phyloP scores from a whole-genome alignment of 1,140 invertebrate genomes.

The Pseudomyrmex gracilis region DNA sequence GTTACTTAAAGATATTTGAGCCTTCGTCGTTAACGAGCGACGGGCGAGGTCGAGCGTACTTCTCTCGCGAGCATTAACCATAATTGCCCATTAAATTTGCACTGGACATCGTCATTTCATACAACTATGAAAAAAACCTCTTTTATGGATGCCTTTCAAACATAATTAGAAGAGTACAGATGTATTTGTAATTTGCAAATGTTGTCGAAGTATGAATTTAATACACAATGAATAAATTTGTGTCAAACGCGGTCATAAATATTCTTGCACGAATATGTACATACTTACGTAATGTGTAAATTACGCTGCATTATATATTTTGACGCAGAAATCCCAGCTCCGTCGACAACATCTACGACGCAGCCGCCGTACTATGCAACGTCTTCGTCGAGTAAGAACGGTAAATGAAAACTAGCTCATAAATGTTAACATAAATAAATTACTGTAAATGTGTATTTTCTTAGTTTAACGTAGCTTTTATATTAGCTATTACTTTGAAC shows the following conservation, averaged over 20 bases:
- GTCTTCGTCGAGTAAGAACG: slow-evolving; percentile 77
- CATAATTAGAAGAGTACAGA: no score
- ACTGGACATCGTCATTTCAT: slow-evolving; percentile 57
- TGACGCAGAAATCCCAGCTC: slow-evolving; percentile 89
- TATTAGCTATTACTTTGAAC: background rate
- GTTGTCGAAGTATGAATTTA: background rate
- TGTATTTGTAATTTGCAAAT: no score
- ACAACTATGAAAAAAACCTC: background rate
- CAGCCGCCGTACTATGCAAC: slow-evolving; percentile 84
- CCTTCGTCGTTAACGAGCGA: slow-evolving; percentile 65
- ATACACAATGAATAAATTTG: background rate
- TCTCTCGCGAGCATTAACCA: slow-evolving; percentile 52
- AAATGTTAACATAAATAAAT: slow-evolving; percentile 9
- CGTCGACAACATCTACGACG: slow-evolving; percentile 88
- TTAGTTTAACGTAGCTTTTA: background rate
- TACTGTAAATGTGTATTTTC: background rate
- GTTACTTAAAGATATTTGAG: slow-evolving; percentile 60
- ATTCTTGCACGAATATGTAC: background rate
- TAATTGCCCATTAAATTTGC: slow-evolving; percentile 74
- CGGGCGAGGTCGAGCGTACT: slow-evolving; percentile 50
- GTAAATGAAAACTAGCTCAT: slow-evolving; percentile 72
- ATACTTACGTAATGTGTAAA: background rate
- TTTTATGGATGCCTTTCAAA: no score
- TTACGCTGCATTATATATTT: slow-evolving; percentile 22
- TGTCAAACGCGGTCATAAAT: background rate